A percentile compares a stretch with the other conserved stretches of the same genome.
These are phyloP conservation scores for Morone saxatilis DNA, from an alignment of 2,113 vertebrate genomes.

Conservation along the genomic window DNA sequence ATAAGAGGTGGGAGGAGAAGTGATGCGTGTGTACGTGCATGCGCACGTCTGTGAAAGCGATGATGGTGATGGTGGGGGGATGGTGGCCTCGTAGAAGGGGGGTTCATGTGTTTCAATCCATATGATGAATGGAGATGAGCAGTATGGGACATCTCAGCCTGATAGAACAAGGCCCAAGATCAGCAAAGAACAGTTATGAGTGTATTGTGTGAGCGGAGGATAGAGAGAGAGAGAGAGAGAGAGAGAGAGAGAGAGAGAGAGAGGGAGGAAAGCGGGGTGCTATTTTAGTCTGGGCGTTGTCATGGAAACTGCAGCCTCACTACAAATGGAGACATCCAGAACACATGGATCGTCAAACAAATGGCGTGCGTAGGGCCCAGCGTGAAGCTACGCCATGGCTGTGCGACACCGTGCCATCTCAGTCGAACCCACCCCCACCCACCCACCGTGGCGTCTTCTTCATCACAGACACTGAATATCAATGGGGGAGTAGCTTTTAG, in stretches of 20 bases:
- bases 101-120: conserved; percentile 53
- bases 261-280: conserved; percentile 68
- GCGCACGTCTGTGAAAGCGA: not conserved
- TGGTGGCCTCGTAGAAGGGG: not conserved
- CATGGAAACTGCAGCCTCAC: conserved; percentile 88
- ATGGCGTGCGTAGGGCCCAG: conserved; percentile 69
- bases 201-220: conserved; percentile 52
- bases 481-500: conserved; percentile 62
- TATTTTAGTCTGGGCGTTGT: conserved; percentile 86
- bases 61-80: not conserved
- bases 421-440: conserved; percentile 51
- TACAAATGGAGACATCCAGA: conserved; percentile 86
- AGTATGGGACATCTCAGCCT: conserved; percentile 64
- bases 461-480: conserved; percentile 67
- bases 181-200: conserved; percentile 74
- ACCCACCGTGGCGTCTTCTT: conserved; percentile 57
- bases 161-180: conserved; percentile 65
- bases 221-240: conserved; percentile 35
- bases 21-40: conserved; percentile 3
- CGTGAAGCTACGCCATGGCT: conserved; percentile 60
- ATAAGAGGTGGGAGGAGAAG: conserved; percentile 76
- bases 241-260: conserved; percentile 31
- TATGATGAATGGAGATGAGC: conserved; percentile 69
- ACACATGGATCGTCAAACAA: conserved; percentile 82
- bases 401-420: conserved; percentile 60